A percentile compares a stretch with the other conserved stretches of the same genome.
Conservation (phyloP, 2,888 invertebrate genomes). For the Zaprionus lineosus region DNA sequence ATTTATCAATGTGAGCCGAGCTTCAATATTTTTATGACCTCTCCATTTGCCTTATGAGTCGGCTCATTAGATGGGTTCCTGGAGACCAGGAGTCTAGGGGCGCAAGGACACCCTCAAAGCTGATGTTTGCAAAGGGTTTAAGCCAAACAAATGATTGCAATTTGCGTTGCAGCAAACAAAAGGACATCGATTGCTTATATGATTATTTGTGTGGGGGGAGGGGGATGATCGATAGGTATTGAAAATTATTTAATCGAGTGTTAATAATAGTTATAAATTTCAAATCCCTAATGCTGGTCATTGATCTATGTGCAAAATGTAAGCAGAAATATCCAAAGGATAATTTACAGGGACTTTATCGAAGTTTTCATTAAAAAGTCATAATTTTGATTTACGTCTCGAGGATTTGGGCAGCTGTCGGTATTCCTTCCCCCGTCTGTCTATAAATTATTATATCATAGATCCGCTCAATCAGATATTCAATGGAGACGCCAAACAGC, state of each 20-base stretch:
- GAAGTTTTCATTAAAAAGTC: slow-evolving; percentile 64
- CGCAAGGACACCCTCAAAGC: too few relatives aligned
- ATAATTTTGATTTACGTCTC: slow-evolving; percentile 66
- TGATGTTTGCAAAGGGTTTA: slow-evolving; percentile 67
- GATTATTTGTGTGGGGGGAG: background rate
- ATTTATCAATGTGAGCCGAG: slow-evolving; percentile 55
- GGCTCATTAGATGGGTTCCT: slow-evolving; percentile 68
- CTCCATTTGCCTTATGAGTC: slow-evolving; percentile 42
- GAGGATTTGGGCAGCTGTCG: slow-evolving; percentile 52
- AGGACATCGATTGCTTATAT: slow-evolving; percentile 6
- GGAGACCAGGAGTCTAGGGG: too few relatives aligned
- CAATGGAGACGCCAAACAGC: slow-evolving; percentile 27
- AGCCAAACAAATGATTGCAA: slow-evolving; percentile 65
- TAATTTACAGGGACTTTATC: slow-evolving; percentile 23
- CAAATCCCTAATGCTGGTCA: slow-evolving; percentile 29
- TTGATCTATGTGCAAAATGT: slow-evolving; percentile 13
- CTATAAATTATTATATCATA: slow-evolving; percentile 3
- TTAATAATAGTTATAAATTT: slow-evolving; percentile 72
- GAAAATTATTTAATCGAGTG: slow-evolving; percentile 79
- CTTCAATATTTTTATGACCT: slow-evolving; percentile 48
- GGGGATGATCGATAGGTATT: slow-evolving; percentile 23
- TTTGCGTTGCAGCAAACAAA: slow-evolving; percentile 48
- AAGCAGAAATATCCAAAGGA: slow-evolving; percentile 1
- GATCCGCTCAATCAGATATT: slow-evolving; percentile 13
- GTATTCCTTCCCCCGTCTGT: slow-evolving; percentile 28